These are phyloP conservation scores for Aplidium turbinatum DNA, from an alignment of 23 tunicate genomes.

Conservation along the genomic window DNA sequence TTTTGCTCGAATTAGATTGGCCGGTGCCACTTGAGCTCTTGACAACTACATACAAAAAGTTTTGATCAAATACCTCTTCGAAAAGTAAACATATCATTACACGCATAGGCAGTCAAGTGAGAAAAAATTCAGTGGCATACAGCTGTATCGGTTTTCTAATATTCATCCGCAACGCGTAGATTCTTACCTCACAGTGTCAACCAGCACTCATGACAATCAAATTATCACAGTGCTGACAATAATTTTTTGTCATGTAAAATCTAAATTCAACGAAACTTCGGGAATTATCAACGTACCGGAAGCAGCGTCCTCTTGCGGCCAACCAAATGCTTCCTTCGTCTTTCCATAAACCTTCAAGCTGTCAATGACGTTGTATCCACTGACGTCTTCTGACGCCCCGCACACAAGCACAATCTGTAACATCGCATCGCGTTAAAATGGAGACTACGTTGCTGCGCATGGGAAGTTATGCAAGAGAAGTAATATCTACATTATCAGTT, in stretches of 20 bases:
- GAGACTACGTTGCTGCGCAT: too few relatives aligned
- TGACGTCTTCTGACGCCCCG: constrained; percentile 72
- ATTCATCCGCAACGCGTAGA: too few relatives aligned
- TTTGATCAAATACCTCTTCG: too few relatives aligned
- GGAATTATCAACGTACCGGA: constrained; percentile 1
- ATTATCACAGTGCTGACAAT: too few relatives aligned
- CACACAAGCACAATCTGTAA: constrained; percentile 45
- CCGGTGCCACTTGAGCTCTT: background rate
- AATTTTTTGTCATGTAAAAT: background rate
- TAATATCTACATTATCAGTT: too few relatives aligned
- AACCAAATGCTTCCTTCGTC: constrained; percentile 77
- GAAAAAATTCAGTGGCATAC: too few relatives aligned
- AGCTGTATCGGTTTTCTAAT: too few relatives aligned
- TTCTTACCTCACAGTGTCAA: background rate
- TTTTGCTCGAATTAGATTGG: constrained; percentile 6
- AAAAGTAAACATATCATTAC: too few relatives aligned
- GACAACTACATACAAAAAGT: background rate
- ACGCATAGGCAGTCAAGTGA: too few relatives aligned
- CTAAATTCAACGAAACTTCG: background rate
- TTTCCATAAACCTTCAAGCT: constrained; percentile 83
- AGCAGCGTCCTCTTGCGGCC: constrained; percentile 59
- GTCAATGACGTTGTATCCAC: constrained; percentile 71
- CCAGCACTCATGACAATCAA: background rate
- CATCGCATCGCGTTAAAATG: background rate
- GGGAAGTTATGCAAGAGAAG: too few relatives aligned